phyloP scores from a whole-genome alignment of 1,140 invertebrate genomes.

The Anthonomus grandis region DNA sequence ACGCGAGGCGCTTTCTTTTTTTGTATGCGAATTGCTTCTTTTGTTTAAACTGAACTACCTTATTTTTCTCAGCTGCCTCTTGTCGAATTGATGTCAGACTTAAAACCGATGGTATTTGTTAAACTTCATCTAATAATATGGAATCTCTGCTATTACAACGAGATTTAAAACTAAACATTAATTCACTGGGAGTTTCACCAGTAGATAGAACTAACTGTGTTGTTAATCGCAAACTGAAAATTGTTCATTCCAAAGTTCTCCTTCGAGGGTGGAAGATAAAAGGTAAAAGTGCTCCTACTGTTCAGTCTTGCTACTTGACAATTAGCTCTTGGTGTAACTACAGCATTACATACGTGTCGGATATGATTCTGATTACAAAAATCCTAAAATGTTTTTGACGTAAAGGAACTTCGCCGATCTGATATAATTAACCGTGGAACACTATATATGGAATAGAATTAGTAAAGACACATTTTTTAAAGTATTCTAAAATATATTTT shows the following conservation, averaged over 20 bases:
- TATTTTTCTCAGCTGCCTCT: neutral
- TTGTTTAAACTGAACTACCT: neutral
- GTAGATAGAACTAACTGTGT: neutral
- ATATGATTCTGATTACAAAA: constrained; percentile 1
- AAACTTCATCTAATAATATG: neutral
- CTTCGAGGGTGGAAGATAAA: neutral
- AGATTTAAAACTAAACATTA: neutral
- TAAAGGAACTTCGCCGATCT: neutral
- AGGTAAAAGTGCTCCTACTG: constrained; percentile 5
- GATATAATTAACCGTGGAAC: neutral
- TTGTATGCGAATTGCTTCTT: too few species aligned
- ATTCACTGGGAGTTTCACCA: neutral
- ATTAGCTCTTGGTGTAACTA: neutral
- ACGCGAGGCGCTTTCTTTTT: neutral
- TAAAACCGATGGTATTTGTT: neutral
- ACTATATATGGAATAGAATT: too few species aligned
- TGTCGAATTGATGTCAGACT: neutral
- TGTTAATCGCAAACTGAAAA: neutral
- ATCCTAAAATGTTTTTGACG: neutral
- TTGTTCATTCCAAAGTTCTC: neutral
- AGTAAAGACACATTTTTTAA: too few species aligned
- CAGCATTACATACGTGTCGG: neutral
- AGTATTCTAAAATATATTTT: neutral
- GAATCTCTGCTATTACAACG: neutral
- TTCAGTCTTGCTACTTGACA: neutral